A percentile compares a stretch with the other conserved stretches of the same genome.
Conservation (phyloP, 2,113 vertebrate genomes). For the Sus scrofa region DNA sequence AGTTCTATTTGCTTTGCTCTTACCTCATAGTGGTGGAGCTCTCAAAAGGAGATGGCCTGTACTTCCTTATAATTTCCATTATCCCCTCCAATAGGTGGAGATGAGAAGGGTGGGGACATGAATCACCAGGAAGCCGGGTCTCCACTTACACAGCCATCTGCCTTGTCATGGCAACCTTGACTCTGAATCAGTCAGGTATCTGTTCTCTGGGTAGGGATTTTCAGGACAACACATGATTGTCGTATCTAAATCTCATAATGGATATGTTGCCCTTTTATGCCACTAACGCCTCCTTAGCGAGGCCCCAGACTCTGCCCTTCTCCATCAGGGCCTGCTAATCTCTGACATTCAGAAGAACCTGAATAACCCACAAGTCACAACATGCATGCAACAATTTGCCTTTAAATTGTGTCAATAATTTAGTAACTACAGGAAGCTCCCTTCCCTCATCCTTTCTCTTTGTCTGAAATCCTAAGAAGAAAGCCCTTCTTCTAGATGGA, state of each 20-base stretch:
- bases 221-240: constrained; percentile 8
- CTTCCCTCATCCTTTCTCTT: not conserved
- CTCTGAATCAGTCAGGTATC: not conserved
- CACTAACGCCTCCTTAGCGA: not conserved
- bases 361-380: not conserved
- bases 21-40: not conserved
- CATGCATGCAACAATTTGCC: not conserved
- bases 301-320: not conserved
- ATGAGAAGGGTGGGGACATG: not conserved
- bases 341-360: constrained; percentile 50
- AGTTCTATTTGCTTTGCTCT: not conserved
- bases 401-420: not conserved
- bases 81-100: not conserved
- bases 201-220: not conserved
- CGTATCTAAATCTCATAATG: constrained; percentile 54
- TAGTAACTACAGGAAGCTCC: not conserved
- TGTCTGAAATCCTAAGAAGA: not conserved
- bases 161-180: not conserved
- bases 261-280: not conserved
- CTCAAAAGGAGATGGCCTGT: not conserved
- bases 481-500: not conserved
- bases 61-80: not conserved
- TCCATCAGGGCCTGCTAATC: not conserved
- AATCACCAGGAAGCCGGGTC: not conserved
- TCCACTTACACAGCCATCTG: not conserved